These are phyloP conservation scores for Scalopus aquaticus DNA, from an alignment of 2,113 vertebrate genomes.

Conservation along the genomic window DNA sequence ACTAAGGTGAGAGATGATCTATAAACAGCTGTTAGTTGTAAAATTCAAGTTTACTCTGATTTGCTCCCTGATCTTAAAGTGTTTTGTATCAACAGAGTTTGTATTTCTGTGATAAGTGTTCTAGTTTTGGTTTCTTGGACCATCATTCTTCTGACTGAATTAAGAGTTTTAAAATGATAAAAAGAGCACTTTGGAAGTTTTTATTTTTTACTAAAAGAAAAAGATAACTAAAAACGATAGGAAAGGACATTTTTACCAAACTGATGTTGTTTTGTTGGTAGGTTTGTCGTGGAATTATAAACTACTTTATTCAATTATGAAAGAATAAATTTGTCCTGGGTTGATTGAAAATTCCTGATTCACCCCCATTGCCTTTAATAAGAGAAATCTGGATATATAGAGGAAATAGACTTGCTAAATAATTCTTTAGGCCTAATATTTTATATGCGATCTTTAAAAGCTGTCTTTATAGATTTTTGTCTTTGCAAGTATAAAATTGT, in stretches of 20 bases:
- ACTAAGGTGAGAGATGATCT: constrained; percentile 19
- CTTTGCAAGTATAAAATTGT: constrained; percentile 5
- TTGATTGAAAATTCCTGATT: not conserved
- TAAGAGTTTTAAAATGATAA: constrained; percentile 21
- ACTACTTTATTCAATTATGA: not conserved
- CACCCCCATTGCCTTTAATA: not conserved
- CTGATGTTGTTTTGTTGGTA: not conserved
- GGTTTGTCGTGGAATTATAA: not conserved
- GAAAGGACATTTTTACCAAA: not conserved
- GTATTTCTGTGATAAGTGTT: not conserved
- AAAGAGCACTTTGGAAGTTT: not conserved
- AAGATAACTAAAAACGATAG: no score
- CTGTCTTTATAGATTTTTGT: not conserved
- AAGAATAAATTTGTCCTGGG: not conserved
- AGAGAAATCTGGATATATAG: not conserved
- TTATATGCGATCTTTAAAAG: not conserved
- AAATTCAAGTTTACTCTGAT: not conserved
- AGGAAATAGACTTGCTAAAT: not conserved
- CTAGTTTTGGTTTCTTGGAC: not conserved
- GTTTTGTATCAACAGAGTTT: not conserved
- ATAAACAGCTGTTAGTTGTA: constrained; percentile 5
- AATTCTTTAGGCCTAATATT: not conserved
- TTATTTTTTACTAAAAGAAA: not conserved
- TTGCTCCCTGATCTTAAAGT: constrained; percentile 11
- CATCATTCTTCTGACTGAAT: not conserved